Evolutionary conservation across 2,797 vertebrate species (phyloP).

Genomic region (Orientallactaga sibirica): DNA sequence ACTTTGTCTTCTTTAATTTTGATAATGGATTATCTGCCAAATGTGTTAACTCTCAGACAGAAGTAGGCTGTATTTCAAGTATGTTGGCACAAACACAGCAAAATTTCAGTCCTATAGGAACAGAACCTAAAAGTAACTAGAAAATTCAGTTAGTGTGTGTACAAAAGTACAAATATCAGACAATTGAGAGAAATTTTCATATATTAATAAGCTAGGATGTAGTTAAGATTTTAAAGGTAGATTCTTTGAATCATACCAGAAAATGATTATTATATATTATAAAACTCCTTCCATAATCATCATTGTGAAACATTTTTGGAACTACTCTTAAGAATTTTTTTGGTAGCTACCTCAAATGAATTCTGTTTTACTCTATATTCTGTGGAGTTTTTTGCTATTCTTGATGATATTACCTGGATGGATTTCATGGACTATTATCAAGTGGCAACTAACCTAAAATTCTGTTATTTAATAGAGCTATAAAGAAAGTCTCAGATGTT

Average conservation of each 20-base stretch:
- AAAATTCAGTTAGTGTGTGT: background rate
- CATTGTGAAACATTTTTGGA: slow-evolving; percentile 1
- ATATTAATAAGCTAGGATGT: slow-evolving; percentile 48
- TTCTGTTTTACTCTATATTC: background rate
- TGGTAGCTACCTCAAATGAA: background rate
- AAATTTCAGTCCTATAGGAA: slow-evolving; percentile 15
- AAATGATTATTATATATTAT: background rate
- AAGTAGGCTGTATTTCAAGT: slow-evolving; percentile 34
- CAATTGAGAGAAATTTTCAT: slow-evolving; percentile 16
- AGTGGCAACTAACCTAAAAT: slow-evolving; percentile 46
- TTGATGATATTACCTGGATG: background rate
- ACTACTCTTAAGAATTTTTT: slow-evolving; percentile 30
- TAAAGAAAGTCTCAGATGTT: background rate
- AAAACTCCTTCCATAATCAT: background rate
- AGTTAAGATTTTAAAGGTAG: slow-evolving; percentile 39
- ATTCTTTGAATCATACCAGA: background rate
- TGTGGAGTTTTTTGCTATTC: background rate
- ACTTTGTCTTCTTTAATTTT: slow-evolving; percentile 62
- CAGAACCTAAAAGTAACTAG: slow-evolving; percentile 47
- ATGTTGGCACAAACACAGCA: background rate
- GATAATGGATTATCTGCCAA: background rate
- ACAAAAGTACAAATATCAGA: background rate
- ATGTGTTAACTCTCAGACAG: slow-evolving; percentile 17
- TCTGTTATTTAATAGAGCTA: background rate
- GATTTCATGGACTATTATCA: background rate